A percentile compares a stretch with the other conserved stretches of the same genome.
Evolutionary conservation across 1,140 invertebrate genomes (phyloP).

Genomic region (Magallana gigas): DNA sequence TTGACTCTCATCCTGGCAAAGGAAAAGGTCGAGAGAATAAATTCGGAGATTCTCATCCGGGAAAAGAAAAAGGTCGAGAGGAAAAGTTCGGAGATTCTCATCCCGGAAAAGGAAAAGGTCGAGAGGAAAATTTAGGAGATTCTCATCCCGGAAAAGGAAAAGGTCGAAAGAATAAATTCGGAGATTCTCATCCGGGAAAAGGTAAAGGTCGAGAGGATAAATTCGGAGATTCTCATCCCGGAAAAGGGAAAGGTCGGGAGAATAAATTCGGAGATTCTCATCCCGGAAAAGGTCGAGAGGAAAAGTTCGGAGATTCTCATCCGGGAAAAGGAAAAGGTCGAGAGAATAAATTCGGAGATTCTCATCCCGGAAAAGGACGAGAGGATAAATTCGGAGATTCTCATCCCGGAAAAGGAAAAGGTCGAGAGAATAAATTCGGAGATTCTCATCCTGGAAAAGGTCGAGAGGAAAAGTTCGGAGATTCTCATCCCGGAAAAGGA

Average conservation of each 20-base stretch:
- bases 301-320: neutral
- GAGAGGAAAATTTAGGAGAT: neutral
- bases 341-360: neutral
- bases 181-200: neutral
- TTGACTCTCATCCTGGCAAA: neutral
- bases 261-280: neutral
- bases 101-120: conserved; percentile 10
- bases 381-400: neutral
- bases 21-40: neutral
- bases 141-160: neutral
- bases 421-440: neutral
- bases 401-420: neutral
- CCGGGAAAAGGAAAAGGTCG: neutral
- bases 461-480: neutral
- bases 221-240: neutral
- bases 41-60: neutral
- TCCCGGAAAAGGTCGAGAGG: neutral
- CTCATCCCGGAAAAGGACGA: neutral
- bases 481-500: neutral
- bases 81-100: neutral
- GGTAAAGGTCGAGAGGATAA: neutral
- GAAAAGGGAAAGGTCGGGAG: neutral
- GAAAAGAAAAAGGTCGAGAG: neutral
- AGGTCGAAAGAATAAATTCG: neutral
- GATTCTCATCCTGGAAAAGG: neutral